Evolutionary conservation across 2,888 invertebrate genomes (phyloP).

Genomic region (Stictocephala bisonia): DNA sequence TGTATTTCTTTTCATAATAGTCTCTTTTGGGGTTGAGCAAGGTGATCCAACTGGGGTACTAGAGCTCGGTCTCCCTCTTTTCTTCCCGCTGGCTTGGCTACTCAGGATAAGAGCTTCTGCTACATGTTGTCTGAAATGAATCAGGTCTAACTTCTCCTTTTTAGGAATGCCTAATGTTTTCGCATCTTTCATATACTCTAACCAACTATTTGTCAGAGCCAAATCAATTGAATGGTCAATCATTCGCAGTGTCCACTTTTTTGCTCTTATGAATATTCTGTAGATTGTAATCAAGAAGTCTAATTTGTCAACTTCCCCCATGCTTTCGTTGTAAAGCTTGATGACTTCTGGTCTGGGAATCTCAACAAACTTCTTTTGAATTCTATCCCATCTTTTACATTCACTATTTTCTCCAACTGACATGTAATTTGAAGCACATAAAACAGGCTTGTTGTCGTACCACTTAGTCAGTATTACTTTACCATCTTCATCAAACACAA

Average conservation of each 20-base stretch:
- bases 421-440: conserved; percentile 54
- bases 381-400: conserved; percentile 53
- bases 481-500: conserved; percentile 39
- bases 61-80: conserved; percentile 31
- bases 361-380: conserved; percentile 49
- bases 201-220: conserved; percentile 49
- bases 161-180: conserved; percentile 24
- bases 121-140: conserved; percentile 43
- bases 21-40: background rate
- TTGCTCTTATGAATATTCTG: conserved; percentile 46
- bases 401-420: conserved; percentile 46
- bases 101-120: background rate
- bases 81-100: conserved; percentile 28
- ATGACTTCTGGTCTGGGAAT: conserved; percentile 53
- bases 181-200: conserved; percentile 48
- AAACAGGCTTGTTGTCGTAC: conserved; percentile 55
- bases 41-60: background rate
- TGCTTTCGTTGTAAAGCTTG: conserved; percentile 53
- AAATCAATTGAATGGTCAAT: conserved; percentile 52
- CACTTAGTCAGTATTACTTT: conserved; percentile 51
- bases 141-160: conserved; percentile 20
- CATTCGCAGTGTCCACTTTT: conserved; percentile 52
- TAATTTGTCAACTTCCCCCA: conserved; percentile 57
- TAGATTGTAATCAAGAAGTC: conserved; percentile 52
- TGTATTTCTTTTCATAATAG: background rate